These are phyloP conservation scores for Aethes cnicana DNA, from an alignment of 2,888 invertebrate genomes.

Conservation along the genomic window DNA sequence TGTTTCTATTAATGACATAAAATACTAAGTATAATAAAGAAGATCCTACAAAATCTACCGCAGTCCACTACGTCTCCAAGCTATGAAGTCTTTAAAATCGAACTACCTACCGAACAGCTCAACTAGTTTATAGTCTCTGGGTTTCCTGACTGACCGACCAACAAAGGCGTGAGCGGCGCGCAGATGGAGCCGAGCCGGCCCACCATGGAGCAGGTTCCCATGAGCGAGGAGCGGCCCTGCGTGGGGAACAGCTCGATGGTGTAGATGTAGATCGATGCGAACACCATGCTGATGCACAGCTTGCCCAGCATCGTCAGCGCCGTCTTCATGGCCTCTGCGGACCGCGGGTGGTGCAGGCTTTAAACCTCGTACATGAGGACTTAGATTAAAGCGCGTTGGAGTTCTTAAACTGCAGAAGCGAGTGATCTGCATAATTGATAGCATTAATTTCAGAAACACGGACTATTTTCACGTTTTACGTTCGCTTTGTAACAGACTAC, in stretches of 20 bases:
- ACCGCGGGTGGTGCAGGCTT: not conserved
- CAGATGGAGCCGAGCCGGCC: constrained; percentile 83
- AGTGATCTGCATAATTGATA: too few species aligned
- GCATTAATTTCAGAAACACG: too few species aligned
- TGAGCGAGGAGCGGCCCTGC: constrained; percentile 76
- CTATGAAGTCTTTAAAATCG: too few species aligned
- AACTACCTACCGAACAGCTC: not conserved
- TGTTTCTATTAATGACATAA: too few species aligned
- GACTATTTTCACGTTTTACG: too few species aligned
- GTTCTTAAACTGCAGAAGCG: too few species aligned
- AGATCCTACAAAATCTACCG: too few species aligned
- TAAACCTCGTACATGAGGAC: too few species aligned
- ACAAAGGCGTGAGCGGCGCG: constrained; percentile 67
- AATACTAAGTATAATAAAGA: too few species aligned
- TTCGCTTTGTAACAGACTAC: too few species aligned
- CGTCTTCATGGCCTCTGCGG: not conserved
- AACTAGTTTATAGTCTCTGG: not conserved
- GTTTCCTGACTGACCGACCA: not conserved
- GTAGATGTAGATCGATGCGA: constrained; percentile 82
- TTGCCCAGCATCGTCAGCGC: constrained; percentile 73
- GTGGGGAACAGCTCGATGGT: constrained; percentile 86
- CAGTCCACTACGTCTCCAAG: too few species aligned
- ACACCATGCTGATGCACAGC: constrained; percentile 82
- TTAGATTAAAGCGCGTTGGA: too few species aligned
- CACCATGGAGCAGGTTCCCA: constrained; percentile 83